Evolutionary conservation across 2,113 vertebrate species (phyloP).

Genomic region (Acanthochromis polyacanthus): DNA sequence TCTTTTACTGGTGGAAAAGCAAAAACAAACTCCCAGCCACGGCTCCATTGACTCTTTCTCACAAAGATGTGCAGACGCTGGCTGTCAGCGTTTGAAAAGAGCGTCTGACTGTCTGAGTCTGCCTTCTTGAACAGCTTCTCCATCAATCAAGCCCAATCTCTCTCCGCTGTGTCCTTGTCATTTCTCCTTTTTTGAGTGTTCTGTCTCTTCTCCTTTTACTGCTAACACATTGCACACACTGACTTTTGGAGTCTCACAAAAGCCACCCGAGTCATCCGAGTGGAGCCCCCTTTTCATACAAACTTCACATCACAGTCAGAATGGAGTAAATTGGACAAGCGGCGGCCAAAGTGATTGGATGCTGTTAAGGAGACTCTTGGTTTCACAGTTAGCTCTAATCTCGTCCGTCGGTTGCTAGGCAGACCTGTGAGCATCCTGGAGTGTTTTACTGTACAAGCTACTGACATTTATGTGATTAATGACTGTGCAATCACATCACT

Average conservation of each 20-base stretch:
- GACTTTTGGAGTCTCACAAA: conserved; percentile 24
- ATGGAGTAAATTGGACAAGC: conserved; percentile 27
- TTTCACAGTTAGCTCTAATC: conserved; percentile 4
- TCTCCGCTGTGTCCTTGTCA: conserved; percentile 62
- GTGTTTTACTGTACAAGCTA: neutral
- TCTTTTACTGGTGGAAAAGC: conserved; percentile 48
- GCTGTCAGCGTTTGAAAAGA: conserved; percentile 77
- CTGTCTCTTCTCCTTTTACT: neutral
- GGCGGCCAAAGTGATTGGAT: conserved; percentile 34
- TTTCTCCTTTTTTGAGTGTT: conserved; percentile 11
- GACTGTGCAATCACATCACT: conserved; percentile 4
- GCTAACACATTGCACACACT: neutral
- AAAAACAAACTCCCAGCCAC: conserved; percentile 26
- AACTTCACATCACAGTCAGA: conserved; percentile 38
- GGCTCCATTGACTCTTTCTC: conserved; percentile 45
- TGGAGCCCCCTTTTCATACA: conserved; percentile 7
- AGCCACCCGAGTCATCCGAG: conserved; percentile 27
- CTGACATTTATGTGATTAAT: conserved; percentile 23
- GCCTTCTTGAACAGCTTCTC: conserved; percentile 63
- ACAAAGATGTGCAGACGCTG: conserved; percentile 50
- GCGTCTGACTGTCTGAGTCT: conserved; percentile 55
- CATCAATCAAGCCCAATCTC: conserved; percentile 67
- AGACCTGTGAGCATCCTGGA: conserved; percentile 25
- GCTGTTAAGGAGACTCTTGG: conserved; percentile 10
- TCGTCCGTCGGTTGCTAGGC: conserved; percentile 41